phyloP scores from a whole-genome alignment of 2,113 vertebrate species.

The Takifugu flavidus region DNA sequence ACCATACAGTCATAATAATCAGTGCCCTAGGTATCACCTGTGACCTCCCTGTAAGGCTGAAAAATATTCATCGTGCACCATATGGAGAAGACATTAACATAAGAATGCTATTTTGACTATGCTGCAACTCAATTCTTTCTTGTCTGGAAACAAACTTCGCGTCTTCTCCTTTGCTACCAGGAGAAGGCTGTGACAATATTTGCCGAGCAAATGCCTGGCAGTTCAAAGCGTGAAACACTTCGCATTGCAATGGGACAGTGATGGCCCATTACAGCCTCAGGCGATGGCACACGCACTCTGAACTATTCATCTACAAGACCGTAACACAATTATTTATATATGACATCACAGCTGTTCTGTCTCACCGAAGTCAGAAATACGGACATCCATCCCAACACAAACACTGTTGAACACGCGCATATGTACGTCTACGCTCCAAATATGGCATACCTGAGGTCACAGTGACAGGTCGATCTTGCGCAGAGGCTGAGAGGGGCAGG shows the following conservation, averaged over 20 bases:
- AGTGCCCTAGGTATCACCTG: constrained; percentile 39
- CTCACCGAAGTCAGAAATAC: background rate
- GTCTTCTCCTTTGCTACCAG: constrained; percentile 32
- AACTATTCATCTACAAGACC: background rate
- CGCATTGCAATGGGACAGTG: constrained; percentile 47
- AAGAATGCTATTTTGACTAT: background rate
- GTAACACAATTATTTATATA: background rate
- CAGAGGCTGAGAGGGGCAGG: constrained; percentile 20
- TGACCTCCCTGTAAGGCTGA: constrained; percentile 30
- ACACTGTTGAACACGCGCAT: background rate
- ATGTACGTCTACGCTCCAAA: constrained; percentile 26
- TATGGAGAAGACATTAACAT: constrained; percentile 10
- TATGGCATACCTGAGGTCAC: constrained; percentile 59
- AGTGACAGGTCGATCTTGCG: constrained; percentile 27
- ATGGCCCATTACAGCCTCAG: constrained; percentile 45
- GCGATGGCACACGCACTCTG: constrained; percentile 20
- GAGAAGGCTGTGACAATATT: constrained; percentile 53
- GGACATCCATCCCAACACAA: constrained; percentile 1
- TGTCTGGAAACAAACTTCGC: background rate
- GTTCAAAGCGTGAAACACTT: constrained; percentile 57
- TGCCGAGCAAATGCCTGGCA: constrained; percentile 48
- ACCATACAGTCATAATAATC: constrained; percentile 38
- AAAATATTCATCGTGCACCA: constrained; percentile 17
- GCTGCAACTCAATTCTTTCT: background rate
- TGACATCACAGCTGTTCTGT: background rate